Evolutionary conservation across 2,113 vertebrate species (phyloP).

Genomic region (Gnathonemus echidnorhynchus): DNA sequence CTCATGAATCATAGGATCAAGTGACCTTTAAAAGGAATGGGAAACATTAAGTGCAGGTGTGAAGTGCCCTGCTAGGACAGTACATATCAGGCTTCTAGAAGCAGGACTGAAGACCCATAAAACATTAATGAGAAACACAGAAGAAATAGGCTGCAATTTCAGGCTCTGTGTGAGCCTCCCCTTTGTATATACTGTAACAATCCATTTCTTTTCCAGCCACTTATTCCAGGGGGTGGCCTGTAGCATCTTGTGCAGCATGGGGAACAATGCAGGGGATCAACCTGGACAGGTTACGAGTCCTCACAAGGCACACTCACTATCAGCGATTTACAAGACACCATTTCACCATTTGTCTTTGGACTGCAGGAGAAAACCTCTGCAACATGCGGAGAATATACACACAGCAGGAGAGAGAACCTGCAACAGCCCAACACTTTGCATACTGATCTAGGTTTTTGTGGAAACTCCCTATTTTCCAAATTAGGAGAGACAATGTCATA

Average conservation of each 20-base stretch:
- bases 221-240: no score
- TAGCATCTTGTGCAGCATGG: not conserved
- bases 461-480: not conserved
- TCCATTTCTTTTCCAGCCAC: not conserved
- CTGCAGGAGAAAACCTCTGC: not conserved
- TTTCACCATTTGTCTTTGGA: not conserved
- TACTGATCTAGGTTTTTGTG: no score
- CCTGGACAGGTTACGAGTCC: not conserved
- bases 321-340: not conserved
- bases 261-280: not conserved
- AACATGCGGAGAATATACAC: not conserved
- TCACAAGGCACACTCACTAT: not conserved
- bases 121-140: no score
- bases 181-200: not conserved
- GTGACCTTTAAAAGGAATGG: no score
- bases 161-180: no score
- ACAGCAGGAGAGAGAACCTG: not conserved
- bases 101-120: no score
- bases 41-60: no score
- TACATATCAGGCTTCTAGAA: no score
- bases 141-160: no score
- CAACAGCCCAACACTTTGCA: not conserved
- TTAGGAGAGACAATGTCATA: not conserved
- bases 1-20: no score
- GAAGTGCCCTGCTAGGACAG: no score